These are phyloP conservation scores for Meiosimyza decipiens DNA, from an alignment of 2,888 invertebrate species.

Conservation along the genomic window DNA sequence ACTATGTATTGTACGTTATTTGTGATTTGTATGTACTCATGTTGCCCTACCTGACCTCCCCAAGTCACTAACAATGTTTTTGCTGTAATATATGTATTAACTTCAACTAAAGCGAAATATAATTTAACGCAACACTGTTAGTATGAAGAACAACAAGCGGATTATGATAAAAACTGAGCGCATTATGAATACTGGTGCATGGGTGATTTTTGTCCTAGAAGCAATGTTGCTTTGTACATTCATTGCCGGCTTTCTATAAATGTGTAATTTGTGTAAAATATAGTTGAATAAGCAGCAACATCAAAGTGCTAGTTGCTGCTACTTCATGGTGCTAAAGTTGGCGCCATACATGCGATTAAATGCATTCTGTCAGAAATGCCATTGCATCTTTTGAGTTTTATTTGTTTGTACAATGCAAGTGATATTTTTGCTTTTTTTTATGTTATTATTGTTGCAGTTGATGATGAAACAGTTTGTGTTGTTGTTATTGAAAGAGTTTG, in stretches of 20 bases:
- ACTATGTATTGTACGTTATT: no score
- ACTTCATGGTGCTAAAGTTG: background rate
- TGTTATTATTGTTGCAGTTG: background rate
- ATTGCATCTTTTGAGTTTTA: background rate
- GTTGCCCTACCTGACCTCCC: no score
- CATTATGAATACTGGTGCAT: background rate
- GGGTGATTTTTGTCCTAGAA: background rate
- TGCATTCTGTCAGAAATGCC: background rate
- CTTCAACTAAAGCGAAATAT: slow-evolving; percentile 7
- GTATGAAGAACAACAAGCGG: background rate
- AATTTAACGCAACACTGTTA: slow-evolving; percentile 10
- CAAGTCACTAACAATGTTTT: background rate
- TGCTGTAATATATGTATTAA: background rate
- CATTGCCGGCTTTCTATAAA: slow-evolving; percentile 9
- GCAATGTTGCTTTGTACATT: background rate
- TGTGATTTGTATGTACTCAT: no score
- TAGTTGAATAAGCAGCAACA: slow-evolving; percentile 15
- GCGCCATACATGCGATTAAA: slow-evolving; percentile 25
- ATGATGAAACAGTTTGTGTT: background rate
- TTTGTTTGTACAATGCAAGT: background rate
- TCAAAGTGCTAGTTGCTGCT: background rate
- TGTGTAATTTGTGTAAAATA: slow-evolving; percentile 8
- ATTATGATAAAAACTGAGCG: slow-evolving; percentile 16
- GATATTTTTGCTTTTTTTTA: background rate
- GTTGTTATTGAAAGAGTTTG: background rate